Percentiles rank a stretch among this genome's conserved stretches.
phyloP scores from a whole-genome alignment of 2,797 vertebrate genomes.

The Falco peregrinus region DNA sequence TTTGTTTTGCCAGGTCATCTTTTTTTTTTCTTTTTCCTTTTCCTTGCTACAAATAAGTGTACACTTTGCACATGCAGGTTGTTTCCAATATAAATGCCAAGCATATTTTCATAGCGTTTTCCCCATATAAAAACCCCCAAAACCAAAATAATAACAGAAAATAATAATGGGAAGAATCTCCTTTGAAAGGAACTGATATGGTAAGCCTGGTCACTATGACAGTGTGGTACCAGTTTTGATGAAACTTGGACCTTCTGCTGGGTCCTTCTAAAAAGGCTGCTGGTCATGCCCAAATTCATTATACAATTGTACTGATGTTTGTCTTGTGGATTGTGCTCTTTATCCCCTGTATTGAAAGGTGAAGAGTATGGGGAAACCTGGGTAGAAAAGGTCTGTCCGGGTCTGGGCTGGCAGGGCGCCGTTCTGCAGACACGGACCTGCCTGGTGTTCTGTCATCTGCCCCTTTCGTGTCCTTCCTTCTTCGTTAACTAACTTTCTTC shows the following conservation, averaged over 20 bases:
- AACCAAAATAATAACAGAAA: background rate
- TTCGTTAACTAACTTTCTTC: background rate
- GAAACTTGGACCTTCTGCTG: background rate
- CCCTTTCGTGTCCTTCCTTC: background rate
- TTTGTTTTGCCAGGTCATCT: background rate
- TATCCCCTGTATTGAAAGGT: background rate
- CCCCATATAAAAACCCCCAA: background rate
- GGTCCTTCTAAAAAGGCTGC: background rate
- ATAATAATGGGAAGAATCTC: background rate
- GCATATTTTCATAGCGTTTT: background rate
- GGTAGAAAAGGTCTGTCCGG: background rate
- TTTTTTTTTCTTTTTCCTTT: background rate
- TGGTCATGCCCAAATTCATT: background rate
- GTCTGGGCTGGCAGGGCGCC: background rate
- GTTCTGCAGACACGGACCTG: background rate
- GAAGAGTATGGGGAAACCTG: background rate
- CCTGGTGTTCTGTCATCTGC: background rate
- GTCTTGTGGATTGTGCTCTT: background rate
- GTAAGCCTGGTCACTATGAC: background rate
- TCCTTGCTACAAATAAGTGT: background rate
- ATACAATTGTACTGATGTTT: background rate
- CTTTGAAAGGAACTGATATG: background rate
- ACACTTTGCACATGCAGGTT: background rate
- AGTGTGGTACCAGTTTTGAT: background rate
- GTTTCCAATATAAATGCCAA: constrained; percentile 29